phyloP scores from a whole-genome alignment of 1,140 invertebrate species.

The Drosophila serrata region DNA sequence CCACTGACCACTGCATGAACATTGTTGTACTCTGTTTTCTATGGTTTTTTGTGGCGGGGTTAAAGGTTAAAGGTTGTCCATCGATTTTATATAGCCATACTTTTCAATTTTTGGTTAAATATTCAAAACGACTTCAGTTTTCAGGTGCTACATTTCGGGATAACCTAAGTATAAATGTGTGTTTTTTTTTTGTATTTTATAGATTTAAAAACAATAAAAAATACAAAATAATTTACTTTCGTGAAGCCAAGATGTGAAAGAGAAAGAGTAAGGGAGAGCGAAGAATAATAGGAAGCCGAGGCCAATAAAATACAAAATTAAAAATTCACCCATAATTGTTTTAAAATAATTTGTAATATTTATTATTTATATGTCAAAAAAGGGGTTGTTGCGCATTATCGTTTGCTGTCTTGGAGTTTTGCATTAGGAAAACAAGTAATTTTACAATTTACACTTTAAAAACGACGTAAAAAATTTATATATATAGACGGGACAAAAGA shows the following conservation, averaged over 20 bases:
- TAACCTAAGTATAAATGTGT: too few relatives aligned
- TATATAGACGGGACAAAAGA: conserved; percentile 29
- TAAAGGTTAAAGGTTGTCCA: conserved; percentile 11
- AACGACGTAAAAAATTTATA: conserved; percentile 57
- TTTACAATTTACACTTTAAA: conserved; percentile 82
- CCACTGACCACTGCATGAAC: conserved; percentile 11
- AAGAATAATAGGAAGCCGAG: too few relatives aligned
- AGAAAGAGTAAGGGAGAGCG: too few relatives aligned
- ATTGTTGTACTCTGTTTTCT: background rate
- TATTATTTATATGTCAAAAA: conserved; percentile 77
- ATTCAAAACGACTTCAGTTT: too few relatives aligned
- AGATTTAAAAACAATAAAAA: too few relatives aligned
- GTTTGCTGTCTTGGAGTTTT: conserved; percentile 68
- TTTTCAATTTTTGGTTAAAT: too few relatives aligned
- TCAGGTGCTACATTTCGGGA: too few relatives aligned
- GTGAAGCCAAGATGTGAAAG: too few relatives aligned
- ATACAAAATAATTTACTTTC: too few relatives aligned
- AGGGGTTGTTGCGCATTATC: conserved; percentile 54
- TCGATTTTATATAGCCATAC: too few relatives aligned
- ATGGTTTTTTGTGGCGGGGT: background rate
- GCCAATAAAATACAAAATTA: too few relatives aligned
- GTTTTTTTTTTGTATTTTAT: too few relatives aligned
- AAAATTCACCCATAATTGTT: conserved; percentile 9
- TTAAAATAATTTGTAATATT: conserved; percentile 78
- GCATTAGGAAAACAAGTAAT: conserved; percentile 77